Evolutionary conservation across 2,113 vertebrate species (phyloP).

Genomic region (Capreolus pygargus): DNA sequence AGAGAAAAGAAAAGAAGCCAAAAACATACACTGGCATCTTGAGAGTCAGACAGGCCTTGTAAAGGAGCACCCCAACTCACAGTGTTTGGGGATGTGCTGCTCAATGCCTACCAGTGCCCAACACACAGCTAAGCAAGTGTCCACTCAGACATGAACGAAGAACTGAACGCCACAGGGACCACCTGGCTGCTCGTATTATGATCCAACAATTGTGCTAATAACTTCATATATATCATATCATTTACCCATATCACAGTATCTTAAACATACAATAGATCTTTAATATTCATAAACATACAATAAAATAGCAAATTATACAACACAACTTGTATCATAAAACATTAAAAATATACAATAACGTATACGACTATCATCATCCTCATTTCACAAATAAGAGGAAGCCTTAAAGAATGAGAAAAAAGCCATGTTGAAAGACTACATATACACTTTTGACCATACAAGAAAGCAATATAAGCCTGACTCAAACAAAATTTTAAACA

Average conservation of each 20-base stretch:
- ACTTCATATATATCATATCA: rapidly evolving
- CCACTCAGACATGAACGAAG: rapidly evolving
- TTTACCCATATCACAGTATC: too few relatives aligned
- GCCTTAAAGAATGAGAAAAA: not conserved
- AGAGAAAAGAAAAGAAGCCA: not conserved
- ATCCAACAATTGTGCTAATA: not conserved
- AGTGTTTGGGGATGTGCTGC: rapidly evolving
- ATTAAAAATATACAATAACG: not conserved
- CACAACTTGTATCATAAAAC: not conserved
- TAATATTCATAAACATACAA: not conserved
- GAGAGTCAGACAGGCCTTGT: not conserved
- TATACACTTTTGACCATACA: not conserved
- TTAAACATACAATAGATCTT: too few relatives aligned
- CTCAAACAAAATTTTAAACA: not conserved
- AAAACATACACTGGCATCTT: not conserved
- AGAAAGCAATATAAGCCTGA: not conserved
- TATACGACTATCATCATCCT: not conserved
- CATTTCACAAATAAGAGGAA: not conserved
- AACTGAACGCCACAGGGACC: rapidly evolving
- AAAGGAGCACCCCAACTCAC: not conserved
- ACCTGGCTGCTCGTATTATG: not conserved
- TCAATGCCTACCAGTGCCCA: not conserved
- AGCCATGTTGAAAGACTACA: not conserved
- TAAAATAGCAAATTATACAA: not conserved
- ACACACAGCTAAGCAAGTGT: not conserved